Evolutionary conservation across 2,113 vertebrate genomes (phyloP).

Genomic region (Hemiscyllium ocellatum): DNA sequence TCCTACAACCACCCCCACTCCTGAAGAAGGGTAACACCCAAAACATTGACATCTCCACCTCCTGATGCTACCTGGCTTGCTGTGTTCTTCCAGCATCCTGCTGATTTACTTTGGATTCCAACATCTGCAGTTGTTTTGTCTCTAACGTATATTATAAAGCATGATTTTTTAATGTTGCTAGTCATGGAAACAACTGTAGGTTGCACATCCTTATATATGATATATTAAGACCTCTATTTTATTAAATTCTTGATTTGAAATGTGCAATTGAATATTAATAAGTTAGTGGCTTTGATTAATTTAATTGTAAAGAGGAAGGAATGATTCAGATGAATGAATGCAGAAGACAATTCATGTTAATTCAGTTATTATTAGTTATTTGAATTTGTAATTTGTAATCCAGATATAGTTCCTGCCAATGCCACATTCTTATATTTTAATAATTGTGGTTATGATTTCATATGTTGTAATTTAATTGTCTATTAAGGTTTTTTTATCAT

Average conservation of each 20-base stretch:
- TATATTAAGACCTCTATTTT: conserved; percentile 2
- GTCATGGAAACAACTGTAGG: neutral
- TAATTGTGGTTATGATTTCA: neutral
- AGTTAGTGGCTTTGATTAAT: neutral
- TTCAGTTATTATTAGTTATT: neutral
- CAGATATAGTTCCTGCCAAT: neutral
- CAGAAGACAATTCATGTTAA: neutral
- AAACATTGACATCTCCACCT: no score
- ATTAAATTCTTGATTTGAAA: neutral
- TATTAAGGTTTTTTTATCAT: neutral
- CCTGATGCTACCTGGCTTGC: no score
- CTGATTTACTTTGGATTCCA: no score
- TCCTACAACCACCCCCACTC: no score
- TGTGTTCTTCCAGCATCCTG: no score
- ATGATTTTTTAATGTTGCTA: neutral
- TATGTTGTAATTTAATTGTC: conserved; percentile 8
- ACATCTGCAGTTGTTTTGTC: no score
- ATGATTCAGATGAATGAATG: neutral
- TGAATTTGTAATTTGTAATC: neutral
- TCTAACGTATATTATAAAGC: neutral
- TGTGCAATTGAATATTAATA: neutral
- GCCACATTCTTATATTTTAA: neutral
- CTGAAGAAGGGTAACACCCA: no score
- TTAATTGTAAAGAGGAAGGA: neutral
- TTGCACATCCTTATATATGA: neutral